phyloP scores from a whole-genome alignment of 2,113 vertebrate species.

The Eonycteris spelaea region DNA sequence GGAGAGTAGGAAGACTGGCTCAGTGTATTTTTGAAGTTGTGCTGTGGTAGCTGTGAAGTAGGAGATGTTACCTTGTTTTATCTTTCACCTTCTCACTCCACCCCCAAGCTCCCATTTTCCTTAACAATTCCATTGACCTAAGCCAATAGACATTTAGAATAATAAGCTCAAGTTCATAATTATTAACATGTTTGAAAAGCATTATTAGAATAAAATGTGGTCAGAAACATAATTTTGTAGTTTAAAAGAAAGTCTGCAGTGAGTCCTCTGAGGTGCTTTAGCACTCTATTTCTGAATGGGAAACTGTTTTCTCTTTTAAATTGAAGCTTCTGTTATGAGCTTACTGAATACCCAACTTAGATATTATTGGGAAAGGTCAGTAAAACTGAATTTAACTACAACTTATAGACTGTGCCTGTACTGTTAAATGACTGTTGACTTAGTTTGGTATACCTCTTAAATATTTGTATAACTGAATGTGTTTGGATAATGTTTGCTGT shows the following conservation, averaged over 20 bases:
- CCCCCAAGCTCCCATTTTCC: not conserved
- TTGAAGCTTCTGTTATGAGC: conserved; percentile 30
- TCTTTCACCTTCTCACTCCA: conserved; percentile 41
- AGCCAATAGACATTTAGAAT: conserved; percentile 8
- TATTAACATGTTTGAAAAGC: conserved; percentile 53
- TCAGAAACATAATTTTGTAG: conserved; percentile 27
- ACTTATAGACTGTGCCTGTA: conserved; percentile 46
- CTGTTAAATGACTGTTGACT: conserved; percentile 10
- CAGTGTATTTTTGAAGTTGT: conserved; percentile 48
- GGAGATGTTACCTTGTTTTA: not conserved
- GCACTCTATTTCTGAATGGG: conserved; percentile 28
- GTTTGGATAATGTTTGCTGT: conserved; percentile 30
- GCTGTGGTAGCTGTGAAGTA: conserved; percentile 60
- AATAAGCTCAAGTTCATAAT: not conserved
- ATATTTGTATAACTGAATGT: conserved; percentile 41
- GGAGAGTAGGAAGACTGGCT: conserved; percentile 66
- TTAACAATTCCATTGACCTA: conserved; percentile 29
- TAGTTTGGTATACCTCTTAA: conserved; percentile 40
- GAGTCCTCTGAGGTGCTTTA: conserved; percentile 38
- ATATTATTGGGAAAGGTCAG: conserved; percentile 2
- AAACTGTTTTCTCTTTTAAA: conserved; percentile 36
- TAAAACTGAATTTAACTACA: conserved; percentile 26
- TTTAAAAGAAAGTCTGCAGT: conserved; percentile 44
- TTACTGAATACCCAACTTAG: conserved; percentile 12
- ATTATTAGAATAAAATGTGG: conserved; percentile 9